Base-by-base conservation (phyloP, 2,113 vertebrate genomes). In the Micromys minutus region DNA sequence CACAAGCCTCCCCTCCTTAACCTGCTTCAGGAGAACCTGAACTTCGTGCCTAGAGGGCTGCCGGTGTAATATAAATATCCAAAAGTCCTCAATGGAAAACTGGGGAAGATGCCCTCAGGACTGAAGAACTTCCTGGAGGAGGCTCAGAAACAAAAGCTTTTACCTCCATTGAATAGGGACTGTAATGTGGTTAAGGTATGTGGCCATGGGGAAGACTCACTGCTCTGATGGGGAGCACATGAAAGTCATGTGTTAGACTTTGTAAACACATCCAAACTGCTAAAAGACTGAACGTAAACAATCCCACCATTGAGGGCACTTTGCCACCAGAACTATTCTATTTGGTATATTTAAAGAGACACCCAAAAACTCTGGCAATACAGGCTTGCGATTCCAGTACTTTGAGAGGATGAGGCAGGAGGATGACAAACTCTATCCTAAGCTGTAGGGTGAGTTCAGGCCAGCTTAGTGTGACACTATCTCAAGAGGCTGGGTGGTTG, bases 231-330 rank as follows among this genome's bases (percentile, higher is more conserved):
- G 61, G 17, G 39, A 90, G 5, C 45, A 26, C 67, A 59, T 42
- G 55, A 69, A 96, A 65, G 26, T 72, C 75, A 77, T 80, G 7
- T 76, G 90, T 94, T 19, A 52, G 34, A 55, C 67, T 42, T 74
- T 63, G 77, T 74, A 57, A 97, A 81, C 3, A 65, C 11, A 88
- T n/a, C 24, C 34, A 34, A 85, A 61, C 16, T 91, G 55, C 69
- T 93, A 92, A 91, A 45, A 96, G 42, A n/a, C 31, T n/a, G 42
- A 96, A 52, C 42, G 89, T 65, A 89, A 88, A 67, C 3, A 52
- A 67, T n/a, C 22, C n/a, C 63, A 67, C 65, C 61, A 87, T 4
- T 17, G 77, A 81, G 67, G 16, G 42, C 74, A 10, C n/a, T 79
- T 7, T 79, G 47, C 69, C 80, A 45, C 86, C 39, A 77, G 39